Percentiles rank a stretch among this genome's conserved stretches.
These are phyloP conservation scores for Anoplolepis gracilipes DNA, from an alignment of 1,140 invertebrate species.

Conservation along the genomic window DNA sequence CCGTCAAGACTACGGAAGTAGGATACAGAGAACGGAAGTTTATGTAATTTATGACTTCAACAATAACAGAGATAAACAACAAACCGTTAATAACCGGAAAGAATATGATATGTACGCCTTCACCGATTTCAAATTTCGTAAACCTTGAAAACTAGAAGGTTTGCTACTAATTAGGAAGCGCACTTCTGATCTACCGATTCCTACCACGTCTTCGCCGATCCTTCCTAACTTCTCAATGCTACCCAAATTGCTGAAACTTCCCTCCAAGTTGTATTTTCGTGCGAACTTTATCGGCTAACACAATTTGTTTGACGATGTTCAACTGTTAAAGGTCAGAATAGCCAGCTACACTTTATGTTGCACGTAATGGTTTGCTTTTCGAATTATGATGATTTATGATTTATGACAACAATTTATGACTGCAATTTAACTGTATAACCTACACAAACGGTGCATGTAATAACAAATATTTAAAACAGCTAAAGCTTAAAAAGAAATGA, in stretches of 20 bases:
- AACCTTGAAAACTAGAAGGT: background rate
- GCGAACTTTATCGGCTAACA: constrained; percentile 44
- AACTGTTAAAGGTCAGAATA: constrained; percentile 35
- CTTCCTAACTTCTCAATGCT: constrained; percentile 47
- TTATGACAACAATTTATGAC: background rate
- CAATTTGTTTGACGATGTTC: constrained; percentile 33
- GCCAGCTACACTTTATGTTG: background rate
- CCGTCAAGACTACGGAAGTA: no score
- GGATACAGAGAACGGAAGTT: background rate
- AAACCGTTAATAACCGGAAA: background rate
- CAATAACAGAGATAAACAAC: background rate
- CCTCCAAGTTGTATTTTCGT: constrained; percentile 38
- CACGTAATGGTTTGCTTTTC: background rate
- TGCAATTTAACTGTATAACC: background rate
- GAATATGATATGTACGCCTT: background rate
- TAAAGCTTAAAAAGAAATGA: background rate
- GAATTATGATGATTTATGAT: background rate
- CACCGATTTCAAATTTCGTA: background rate
- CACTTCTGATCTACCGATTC: constrained; percentile 49
- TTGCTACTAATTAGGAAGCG: constrained; percentile 25
- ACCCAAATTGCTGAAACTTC: constrained; percentile 52
- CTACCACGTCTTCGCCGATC: constrained; percentile 32
- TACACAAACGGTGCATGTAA: background rate
- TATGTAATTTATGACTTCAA: background rate
- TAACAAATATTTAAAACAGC: background rate